Percentiles rank a stretch among this genome's conserved stretches.
Conservation (phyloP, 2,113 vertebrate species). For the Semnornis frantzii region DNA sequence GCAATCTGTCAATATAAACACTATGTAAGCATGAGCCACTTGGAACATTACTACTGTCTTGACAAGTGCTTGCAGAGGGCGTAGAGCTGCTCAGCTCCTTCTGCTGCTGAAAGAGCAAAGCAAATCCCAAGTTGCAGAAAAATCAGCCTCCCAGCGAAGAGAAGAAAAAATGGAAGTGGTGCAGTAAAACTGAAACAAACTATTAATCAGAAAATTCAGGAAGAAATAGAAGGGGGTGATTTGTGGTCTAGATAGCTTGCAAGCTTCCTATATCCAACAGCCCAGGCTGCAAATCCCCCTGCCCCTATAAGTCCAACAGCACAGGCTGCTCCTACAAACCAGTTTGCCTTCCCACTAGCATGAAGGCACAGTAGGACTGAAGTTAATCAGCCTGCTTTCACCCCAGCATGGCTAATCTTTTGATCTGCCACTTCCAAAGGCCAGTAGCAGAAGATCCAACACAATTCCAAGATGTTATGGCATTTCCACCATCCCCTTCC, state of each 20-base stretch:
- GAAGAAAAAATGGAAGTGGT: too few relatives aligned
- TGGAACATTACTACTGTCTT: slow-evolving; percentile 43
- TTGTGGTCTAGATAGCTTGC: background rate
- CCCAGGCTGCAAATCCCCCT: background rate
- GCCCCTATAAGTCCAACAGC: background rate
- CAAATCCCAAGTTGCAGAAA: background rate
- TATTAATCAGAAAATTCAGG: background rate
- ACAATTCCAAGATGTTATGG: background rate
- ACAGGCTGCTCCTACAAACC: background rate
- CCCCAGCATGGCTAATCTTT: background rate
- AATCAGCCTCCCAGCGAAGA: background rate
- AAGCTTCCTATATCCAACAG: background rate
- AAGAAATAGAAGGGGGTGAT: background rate
- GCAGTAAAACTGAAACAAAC: background rate
- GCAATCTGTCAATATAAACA: slow-evolving; percentile 70
- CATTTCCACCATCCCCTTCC: background rate
- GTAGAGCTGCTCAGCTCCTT: background rate
- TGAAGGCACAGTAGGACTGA: background rate
- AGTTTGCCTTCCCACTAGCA: background rate
- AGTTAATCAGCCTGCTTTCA: background rate
- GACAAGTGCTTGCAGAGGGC: slow-evolving; percentile 23
- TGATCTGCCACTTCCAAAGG: slow-evolving; percentile 2
- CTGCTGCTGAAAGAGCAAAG: background rate
- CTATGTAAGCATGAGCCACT: slow-evolving; percentile 51
- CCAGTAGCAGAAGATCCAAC: background rate